These are phyloP conservation scores for Eupeodes luniger DNA, from an alignment of 2,888 invertebrate species.

Conservation along the genomic window DNA sequence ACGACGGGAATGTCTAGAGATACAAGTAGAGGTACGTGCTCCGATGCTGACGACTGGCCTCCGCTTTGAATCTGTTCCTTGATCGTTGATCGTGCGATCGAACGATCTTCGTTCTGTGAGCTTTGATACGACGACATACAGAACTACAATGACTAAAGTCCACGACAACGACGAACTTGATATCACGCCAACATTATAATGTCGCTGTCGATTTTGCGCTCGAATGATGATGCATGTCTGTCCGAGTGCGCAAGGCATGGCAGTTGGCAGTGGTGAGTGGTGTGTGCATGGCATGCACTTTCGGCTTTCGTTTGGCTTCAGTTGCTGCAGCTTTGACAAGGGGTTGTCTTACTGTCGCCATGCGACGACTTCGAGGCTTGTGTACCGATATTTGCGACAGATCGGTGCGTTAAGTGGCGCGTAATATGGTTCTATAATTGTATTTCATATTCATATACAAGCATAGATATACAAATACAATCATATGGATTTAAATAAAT, in stretches of 20 bases:
- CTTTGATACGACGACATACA: constrained; percentile 9
- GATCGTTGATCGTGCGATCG: constrained; percentile 51
- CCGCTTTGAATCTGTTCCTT: constrained; percentile 5
- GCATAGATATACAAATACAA: not conserved
- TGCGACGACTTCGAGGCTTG: constrained; percentile 4
- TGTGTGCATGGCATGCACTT: constrained; percentile 66
- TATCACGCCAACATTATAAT: constrained; percentile 80
- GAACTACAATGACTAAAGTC: not conserved
- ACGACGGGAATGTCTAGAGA: constrained; percentile 2
- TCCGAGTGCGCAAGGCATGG: constrained; percentile 67
- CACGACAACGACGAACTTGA: constrained; percentile 57
- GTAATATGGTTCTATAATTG: constrained; percentile 61
- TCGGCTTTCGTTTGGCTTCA: constrained; percentile 75
- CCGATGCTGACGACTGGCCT: constrained; percentile 48
- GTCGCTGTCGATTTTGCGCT: constrained; percentile 83
- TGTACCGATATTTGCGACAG: constrained; percentile 55
- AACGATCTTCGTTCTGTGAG: constrained; percentile 45
- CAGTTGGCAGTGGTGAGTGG: constrained; percentile 61
- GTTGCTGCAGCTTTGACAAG: constrained; percentile 66
- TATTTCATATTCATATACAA: constrained; percentile 19
- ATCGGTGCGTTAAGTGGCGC: constrained; percentile 68
- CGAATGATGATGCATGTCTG: constrained; percentile 79
- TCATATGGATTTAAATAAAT: constrained; percentile 13
- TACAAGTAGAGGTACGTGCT: constrained; percentile 8
- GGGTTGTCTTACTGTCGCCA: constrained; percentile 48